Base-by-base conservation (phyloP, 1,140 invertebrate genomes). In the Leptinotarsa defecta region DNA sequence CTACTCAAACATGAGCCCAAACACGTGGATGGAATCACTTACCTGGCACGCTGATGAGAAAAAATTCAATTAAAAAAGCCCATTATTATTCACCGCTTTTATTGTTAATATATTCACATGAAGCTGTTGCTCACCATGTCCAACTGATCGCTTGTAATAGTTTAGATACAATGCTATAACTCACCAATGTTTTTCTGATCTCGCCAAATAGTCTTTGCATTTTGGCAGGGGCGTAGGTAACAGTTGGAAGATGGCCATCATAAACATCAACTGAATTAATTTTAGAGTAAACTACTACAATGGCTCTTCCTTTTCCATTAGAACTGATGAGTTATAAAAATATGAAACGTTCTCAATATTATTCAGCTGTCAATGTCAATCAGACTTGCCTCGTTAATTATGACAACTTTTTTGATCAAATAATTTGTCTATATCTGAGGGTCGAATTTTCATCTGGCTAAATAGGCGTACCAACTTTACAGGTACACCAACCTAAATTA, bases 11-110 rank as follows among this genome's bases (percentile, higher is more conserved):
- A 71, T 71, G 49, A 71, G 48, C 70, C 43, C 17, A 71, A 71
- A 71, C 70, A 61, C 70, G 70, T 71, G 70, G 20, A 71, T n/a
- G 57, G 70, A 71, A 63, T 71, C 57, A 49, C n/a, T 71, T 71
- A 71, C 49, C 57, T 52, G 15, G 52, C 20, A 24, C 22, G 70
- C 49, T 57, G 43, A 49, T 24, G 27, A 71, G 49, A 71, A 71
- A 71, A 71, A 17, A 24, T 62, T 71, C 57, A 71, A 71, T 71
- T 62, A 49, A 62, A 71, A 71, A 71, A 71, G 22, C 20, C 22
- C 52, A 71, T 71, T 71, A 62, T 71, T 71, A 62, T 62, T 71
- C 70, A 34, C 27, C 49, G 48, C 61, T 34, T 19, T 61, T 71
- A 71, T 61, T 27, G 70, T 48, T 49, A 71, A 71, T 61, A 52